Base-by-base conservation (phyloP, 1,140 invertebrate species). In the Macrobrachium nipponense region DNA sequence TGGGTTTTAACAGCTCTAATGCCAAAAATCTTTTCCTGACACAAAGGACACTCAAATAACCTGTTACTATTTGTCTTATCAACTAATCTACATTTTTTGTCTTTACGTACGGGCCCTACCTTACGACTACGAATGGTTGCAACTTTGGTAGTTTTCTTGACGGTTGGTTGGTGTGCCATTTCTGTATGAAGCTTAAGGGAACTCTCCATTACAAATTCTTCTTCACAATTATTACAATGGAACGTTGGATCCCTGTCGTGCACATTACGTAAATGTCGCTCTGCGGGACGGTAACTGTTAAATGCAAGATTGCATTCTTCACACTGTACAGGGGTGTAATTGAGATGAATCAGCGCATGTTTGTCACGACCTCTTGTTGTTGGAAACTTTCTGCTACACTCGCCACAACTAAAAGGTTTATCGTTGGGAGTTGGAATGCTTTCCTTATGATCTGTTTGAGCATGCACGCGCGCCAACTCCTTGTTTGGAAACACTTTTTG, bases 151-250 rank as follows among this genome's bases (percentile, higher is more conserved):
- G 61, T n/a, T 15, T 80, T 88, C 43, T 73, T 87, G 44, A 58
- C 80, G 18, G 66, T 27, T 18, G 60, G 17, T 15, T 80, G 84
- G 64, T 88, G 87, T 64, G 87, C 73, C n/a, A 82, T 83, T 58
- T 88, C 85, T 51, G 68, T 87, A 51, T 88, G 87, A 62, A 79
- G 80, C 58, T 76, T 64, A 27, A 83, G 61, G 27, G 81, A 80
- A 60, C 70, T 80, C 23, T 68, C 80, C 7, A 88, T 51, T 14
- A 88, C 83, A 83, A 88, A 88, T 43, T 79, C 78, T 23, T 62
- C 85, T 15, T 88, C 87, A 75, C 87, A 88, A 15, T 80, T 44
- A 10, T 87, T 82, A 80, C 87, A 88, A 76, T 59, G 72, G 12
- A 81, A 58, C 15, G 43, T 81, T 44, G 85, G 85, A 43, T 87